phyloP scores from a whole-genome alignment of 2,888 invertebrate genomes.

The Drosophila cracens region DNA sequence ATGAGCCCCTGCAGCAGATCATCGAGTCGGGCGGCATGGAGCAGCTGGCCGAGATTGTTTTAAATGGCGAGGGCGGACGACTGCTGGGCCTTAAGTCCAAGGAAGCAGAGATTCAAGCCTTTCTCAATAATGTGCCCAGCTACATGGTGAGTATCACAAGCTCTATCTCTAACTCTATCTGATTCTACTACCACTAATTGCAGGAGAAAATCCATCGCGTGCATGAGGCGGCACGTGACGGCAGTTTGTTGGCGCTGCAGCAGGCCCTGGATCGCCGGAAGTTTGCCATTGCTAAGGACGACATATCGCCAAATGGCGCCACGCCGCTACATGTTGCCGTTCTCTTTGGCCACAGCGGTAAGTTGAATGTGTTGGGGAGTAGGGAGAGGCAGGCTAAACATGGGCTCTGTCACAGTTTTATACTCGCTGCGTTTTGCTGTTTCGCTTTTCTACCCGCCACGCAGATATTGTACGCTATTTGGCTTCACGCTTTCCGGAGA shows the following conservation, averaged over 20 bases:
- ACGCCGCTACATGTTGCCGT: conserved; percentile 95
- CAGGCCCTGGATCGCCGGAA: conserved; percentile 94
- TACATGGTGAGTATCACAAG: conserved; percentile 90
- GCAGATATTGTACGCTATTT: conserved; percentile 87
- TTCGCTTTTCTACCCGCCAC: background rate
- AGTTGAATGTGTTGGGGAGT: conserved; percentile 16
- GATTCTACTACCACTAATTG: conserved; percentile 44
- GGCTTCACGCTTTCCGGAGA: conserved; percentile 93
- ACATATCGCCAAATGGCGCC: conserved; percentile 92
- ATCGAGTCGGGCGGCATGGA: conserved; percentile 93
- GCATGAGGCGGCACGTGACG: conserved; percentile 93
- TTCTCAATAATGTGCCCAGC: conserved; percentile 93
- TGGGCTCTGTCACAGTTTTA: conserved; percentile 13
- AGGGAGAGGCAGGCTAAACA: background rate
- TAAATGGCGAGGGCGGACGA: conserved; percentile 94
- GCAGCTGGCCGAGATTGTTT: conserved; percentile 93
- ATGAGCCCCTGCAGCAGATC: conserved; percentile 88
- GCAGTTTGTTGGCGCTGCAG: conserved; percentile 93
- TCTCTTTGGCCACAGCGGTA: conserved; percentile 92
- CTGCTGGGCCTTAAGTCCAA: conserved; percentile 89
- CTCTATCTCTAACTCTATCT: background rate
- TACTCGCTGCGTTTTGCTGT: conserved; percentile 11
- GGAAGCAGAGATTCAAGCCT: conserved; percentile 93
- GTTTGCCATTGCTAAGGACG: conserved; percentile 95
- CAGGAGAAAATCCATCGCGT: conserved; percentile 96